phyloP scores from a whole-genome alignment of 2,888 invertebrate species.

The Brachynemurus nebulosus region DNA sequence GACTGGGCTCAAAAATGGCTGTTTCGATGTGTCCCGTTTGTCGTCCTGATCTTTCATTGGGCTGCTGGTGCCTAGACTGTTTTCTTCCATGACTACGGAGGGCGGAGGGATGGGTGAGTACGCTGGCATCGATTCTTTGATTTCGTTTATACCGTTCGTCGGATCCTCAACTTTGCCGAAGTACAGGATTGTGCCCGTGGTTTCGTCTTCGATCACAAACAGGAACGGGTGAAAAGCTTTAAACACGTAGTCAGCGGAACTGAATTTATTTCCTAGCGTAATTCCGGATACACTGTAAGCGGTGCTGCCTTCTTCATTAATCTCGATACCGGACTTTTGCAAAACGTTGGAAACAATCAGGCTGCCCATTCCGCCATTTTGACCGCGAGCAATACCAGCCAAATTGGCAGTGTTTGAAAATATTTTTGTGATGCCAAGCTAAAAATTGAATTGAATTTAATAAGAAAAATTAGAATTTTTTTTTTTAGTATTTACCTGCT shows the following conservation, averaged over 20 bases:
- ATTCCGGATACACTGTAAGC: conserved; percentile 56
- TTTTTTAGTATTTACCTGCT: conserved; percentile 36
- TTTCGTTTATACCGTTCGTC: conserved; percentile 2
- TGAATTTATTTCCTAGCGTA: conserved; percentile 58
- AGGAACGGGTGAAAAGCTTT: conserved; percentile 61
- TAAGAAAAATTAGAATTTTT: conserved; percentile 3
- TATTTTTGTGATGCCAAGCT: conserved; percentile 59
- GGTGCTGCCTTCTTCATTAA: conserved; percentile 60
- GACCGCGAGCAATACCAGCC: conserved; percentile 49
- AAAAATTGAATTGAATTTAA: conserved; percentile 17
- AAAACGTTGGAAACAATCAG: conserved; percentile 58
- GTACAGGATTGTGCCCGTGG: conserved; percentile 56
- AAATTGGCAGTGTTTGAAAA: conserved; percentile 57
- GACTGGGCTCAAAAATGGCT: background rate
- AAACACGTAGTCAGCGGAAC: conserved; percentile 43
- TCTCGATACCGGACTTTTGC: conserved; percentile 62
- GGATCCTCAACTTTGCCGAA: conserved; percentile 61
- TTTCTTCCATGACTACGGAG: background rate
- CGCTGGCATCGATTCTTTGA: background rate
- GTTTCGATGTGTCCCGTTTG: background rate
- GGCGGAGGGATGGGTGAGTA: background rate
- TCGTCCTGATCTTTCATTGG: background rate
- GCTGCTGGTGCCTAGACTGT: background rate
- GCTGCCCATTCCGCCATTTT: conserved; percentile 24
- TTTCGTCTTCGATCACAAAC: conserved; percentile 66